These are phyloP conservation scores for Polydrusus pterygomalis DNA, from an alignment of 2,888 invertebrate species.

Conservation along the genomic window DNA sequence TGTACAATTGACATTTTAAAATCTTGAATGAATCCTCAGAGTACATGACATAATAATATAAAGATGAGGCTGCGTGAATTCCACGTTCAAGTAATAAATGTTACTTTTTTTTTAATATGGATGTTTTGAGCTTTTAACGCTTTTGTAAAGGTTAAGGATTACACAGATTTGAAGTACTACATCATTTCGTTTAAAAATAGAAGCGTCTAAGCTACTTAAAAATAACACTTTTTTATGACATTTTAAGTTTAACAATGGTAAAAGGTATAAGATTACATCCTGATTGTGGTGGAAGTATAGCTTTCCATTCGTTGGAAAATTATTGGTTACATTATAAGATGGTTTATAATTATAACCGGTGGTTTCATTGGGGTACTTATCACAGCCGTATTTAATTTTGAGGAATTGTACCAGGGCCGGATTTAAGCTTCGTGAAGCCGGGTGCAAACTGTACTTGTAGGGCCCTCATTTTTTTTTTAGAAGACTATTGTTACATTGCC, in stretches of 20 bases:
- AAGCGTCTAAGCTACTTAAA: background rate
- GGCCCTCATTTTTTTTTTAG: no score
- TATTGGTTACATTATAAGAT: no score
- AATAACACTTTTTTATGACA: conserved; percentile 1
- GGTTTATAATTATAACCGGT: no score
- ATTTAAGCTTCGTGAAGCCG: no score
- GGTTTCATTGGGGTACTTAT: no score
- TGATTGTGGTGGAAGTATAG: no score
- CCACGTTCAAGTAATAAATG: conserved; percentile 17
- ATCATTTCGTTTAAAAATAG: background rate
- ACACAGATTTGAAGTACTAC: conserved; percentile 8
- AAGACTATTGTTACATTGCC: no score
- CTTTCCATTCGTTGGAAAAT: no score
- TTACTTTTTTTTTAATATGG: conserved; percentile 23
- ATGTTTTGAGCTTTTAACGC: conserved; percentile 17
- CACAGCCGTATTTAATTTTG: no score
- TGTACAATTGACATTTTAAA: conserved; percentile 16
- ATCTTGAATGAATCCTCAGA: conserved; percentile 21
- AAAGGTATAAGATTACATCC: no score
- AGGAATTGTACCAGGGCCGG: no score
- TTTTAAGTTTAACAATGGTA: background rate
- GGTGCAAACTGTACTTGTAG: no score
- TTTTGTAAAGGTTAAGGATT: conserved; percentile 23
- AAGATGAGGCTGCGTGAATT: conserved; percentile 9
- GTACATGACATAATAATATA: conserved; percentile 10